These are phyloP conservation scores for Arvicola amphibius DNA, from an alignment of 2,797 vertebrate genomes.

Conservation along the genomic window DNA sequence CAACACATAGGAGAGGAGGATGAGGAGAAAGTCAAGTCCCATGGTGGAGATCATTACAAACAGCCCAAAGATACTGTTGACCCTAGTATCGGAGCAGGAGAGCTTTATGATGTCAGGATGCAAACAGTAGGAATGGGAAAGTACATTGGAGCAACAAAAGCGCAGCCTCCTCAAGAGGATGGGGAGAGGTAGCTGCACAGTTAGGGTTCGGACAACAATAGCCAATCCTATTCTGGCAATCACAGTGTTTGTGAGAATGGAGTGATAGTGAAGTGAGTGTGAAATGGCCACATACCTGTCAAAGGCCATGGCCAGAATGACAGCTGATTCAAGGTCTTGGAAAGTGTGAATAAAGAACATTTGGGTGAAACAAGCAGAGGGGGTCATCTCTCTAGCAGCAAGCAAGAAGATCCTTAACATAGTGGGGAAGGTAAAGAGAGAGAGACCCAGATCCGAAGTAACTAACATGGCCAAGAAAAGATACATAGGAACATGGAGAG, in stretches of 20 bases:
- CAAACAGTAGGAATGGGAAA: conserved; percentile 71
- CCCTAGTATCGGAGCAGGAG: conserved; percentile 77
- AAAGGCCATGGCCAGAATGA: conserved; percentile 87
- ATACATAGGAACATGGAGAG: conserved; percentile 67
- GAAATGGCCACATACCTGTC: conserved; percentile 82
- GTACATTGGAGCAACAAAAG: conserved; percentile 65
- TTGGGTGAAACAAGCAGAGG: conserved; percentile 63
- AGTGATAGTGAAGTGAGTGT: conserved; percentile 81
- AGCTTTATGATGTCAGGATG: conserved; percentile 77
- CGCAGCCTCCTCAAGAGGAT: conserved; percentile 55
- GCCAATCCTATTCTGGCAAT: conserved; percentile 59
- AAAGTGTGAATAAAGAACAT: conserved; percentile 85
- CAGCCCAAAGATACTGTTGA: conserved; percentile 75
- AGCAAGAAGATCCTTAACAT: conserved; percentile 69
- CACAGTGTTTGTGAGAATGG: conserved; percentile 61
- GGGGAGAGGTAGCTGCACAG: conserved; percentile 63
- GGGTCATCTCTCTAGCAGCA: conserved; percentile 30
- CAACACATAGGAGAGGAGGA: conserved; percentile 65
- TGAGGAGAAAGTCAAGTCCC: conserved; percentile 71
- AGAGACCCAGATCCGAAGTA: conserved; percentile 56
- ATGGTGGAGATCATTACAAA: conserved; percentile 68
- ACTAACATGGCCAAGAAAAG: conserved; percentile 68
- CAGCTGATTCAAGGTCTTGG: conserved; percentile 73
- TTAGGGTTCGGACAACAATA: conserved; percentile 51
- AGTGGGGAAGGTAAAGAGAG: conserved; percentile 61